These are phyloP conservation scores for Sakesphorus luctuosus DNA, from an alignment of 2,113 vertebrate genomes.

Conservation along the genomic window DNA sequence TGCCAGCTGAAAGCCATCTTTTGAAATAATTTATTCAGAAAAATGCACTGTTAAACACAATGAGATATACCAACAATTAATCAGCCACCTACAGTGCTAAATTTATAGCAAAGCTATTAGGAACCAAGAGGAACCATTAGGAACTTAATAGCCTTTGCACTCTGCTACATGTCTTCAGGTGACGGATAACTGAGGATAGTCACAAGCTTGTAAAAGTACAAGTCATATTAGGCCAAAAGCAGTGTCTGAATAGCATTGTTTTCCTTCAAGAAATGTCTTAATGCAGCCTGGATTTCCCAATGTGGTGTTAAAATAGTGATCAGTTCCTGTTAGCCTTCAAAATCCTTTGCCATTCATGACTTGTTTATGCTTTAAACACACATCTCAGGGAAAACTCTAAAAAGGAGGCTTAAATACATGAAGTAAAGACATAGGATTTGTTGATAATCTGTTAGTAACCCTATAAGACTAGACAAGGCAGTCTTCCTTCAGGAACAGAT, in stretches of 20 bases:
- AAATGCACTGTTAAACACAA: not conserved
- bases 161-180: not conserved
- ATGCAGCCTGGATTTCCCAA: not conserved
- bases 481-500: not conserved
- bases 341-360: not conserved
- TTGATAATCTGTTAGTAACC: not conserved
- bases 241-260: not conserved
- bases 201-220: not conserved
- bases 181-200: not conserved
- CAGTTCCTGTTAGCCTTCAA: not conserved
- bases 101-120: not conserved
- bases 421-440: not conserved
- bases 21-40: not conserved
- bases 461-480: not conserved
- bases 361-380: not conserved
- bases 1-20: not conserved
- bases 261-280: not conserved
- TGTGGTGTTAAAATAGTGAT: not conserved
- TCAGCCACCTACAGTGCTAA: not conserved
- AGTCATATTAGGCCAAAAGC: not conserved
- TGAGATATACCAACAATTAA: not conserved
- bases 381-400: not conserved
- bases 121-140: not conserved
- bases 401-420: not conserved
- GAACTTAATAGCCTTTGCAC: not conserved